phyloP scores from a whole-genome alignment of 2,113 vertebrate genomes.

The Syngnathoides biaculeatus region DNA sequence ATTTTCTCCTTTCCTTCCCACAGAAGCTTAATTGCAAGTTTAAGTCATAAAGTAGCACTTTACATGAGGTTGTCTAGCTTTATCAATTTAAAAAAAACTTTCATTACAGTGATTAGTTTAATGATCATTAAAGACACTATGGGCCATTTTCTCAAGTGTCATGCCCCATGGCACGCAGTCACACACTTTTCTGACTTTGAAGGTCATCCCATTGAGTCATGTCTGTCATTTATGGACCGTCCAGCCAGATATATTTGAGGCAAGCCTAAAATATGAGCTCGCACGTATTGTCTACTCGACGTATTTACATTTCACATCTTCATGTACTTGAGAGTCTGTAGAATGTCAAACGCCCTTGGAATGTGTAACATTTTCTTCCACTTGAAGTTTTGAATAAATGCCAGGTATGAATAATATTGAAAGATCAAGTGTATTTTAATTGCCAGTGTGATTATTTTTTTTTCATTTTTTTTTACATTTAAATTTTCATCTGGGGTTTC shows the following conservation, averaged over 20 bases:
- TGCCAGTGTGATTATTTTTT: too few relatives aligned
- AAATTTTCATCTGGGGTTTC: too few relatives aligned
- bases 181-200: neutral
- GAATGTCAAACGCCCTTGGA: too few relatives aligned
- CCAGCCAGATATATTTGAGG: neutral
- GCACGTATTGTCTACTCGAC: neutral
- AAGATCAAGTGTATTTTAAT: too few relatives aligned
- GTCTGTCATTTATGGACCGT: neutral
- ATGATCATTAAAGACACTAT: neutral
- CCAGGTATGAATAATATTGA: too few relatives aligned
- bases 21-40: slow-evolving; percentile 4
- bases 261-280: neutral
- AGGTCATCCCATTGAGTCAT: neutral
- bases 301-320: neutral
- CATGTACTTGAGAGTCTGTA: neutral
- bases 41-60: slow-evolving; percentile 22
- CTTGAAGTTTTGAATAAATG: too few relatives aligned
- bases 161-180: neutral
- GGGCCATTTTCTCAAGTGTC: neutral
- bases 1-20: slow-evolving; percentile 10
- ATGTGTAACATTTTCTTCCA: too few relatives aligned
- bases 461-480: too few relatives aligned
- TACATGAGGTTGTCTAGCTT: slow-evolving; percentile 17
- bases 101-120: neutral
- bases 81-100: neutral